A percentile compares a stretch with the other conserved stretches of the same genome.
Conservation (phyloP, 2,113 vertebrate species). For the Silurus glanis region DNA sequence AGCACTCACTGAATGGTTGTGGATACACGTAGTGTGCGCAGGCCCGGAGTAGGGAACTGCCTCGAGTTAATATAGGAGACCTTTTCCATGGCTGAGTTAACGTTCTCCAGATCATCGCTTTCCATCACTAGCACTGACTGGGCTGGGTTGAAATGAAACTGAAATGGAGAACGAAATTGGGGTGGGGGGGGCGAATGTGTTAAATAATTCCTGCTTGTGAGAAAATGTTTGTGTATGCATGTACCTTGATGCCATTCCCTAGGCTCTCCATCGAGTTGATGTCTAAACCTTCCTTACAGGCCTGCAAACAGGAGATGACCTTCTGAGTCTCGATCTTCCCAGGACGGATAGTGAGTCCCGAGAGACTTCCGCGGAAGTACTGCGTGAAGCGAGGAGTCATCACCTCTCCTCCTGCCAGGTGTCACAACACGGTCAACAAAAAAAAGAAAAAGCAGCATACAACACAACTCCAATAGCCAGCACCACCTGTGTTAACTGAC, state of each 20-base stretch:
- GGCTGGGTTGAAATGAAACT: conserved; percentile 90
- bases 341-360: conserved; percentile 82
- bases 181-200: neutral
- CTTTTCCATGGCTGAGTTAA: conserved; percentile 80
- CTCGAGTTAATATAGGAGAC: conserved; percentile 88
- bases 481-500: neutral
- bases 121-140: conserved; percentile 86
- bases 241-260: conserved; percentile 84
- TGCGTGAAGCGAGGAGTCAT: conserved; percentile 82
- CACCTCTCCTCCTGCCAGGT: conserved; percentile 79
- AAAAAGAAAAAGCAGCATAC: no score
- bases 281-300: conserved; percentile 89
- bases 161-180: neutral
- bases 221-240: neutral
- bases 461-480: neutral
- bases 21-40: conserved; percentile 77
- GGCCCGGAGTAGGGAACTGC: conserved; percentile 83
- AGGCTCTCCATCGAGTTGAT: conserved; percentile 85
- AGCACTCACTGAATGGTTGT: conserved; percentile 84
- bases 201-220: conserved; percentile 9
- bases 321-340: conserved; percentile 88
- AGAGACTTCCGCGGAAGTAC: conserved; percentile 83
- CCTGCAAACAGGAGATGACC: conserved; percentile 86
- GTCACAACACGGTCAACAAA: neutral
- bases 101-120: conserved; percentile 82